Percentiles rank a stretch among this genome's conserved stretches.
Conservation (phyloP, 1,140 invertebrate species). For the Pseudomyrmex gracilis region DNA sequence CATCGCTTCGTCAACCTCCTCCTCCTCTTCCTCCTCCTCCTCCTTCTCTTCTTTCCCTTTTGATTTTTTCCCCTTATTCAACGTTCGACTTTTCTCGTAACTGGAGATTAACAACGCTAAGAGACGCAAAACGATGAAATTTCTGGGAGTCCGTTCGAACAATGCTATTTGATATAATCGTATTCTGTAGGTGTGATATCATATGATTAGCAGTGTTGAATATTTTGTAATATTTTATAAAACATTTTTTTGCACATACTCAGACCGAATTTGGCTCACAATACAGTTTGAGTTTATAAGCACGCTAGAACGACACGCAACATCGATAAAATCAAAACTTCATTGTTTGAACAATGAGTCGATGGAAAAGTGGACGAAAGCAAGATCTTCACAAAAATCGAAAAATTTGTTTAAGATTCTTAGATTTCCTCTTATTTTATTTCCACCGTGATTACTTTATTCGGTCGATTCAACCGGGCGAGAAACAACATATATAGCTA, state of each 20-base stretch:
- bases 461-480: background rate
- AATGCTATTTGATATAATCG: background rate
- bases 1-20: constrained; percentile 24
- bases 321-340: too few relatives aligned
- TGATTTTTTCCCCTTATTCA: constrained; percentile 66
- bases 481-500: background rate
- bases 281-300: background rate
- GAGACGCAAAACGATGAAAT: constrained; percentile 7
- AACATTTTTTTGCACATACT: background rate
- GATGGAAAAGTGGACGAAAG: background rate
- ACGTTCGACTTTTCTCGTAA: constrained; percentile 58
- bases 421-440: constrained; percentile 13
- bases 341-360: too few relatives aligned
- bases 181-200: background rate
- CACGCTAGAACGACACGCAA: background rate
- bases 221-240: too few relatives aligned
- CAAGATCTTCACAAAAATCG: constrained; percentile 18
- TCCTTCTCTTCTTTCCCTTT: background rate
- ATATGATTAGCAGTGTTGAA: too few relatives aligned
- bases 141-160: constrained; percentile 2
- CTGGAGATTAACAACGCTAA: constrained; percentile 21
- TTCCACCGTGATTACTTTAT: constrained; percentile 6
- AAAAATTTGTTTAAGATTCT: constrained; percentile 30
- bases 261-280: background rate
- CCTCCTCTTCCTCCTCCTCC: constrained; percentile 28